phyloP scores from a whole-genome alignment of 2,113 vertebrate species.

The Mesoclemmys tuberculata region DNA sequence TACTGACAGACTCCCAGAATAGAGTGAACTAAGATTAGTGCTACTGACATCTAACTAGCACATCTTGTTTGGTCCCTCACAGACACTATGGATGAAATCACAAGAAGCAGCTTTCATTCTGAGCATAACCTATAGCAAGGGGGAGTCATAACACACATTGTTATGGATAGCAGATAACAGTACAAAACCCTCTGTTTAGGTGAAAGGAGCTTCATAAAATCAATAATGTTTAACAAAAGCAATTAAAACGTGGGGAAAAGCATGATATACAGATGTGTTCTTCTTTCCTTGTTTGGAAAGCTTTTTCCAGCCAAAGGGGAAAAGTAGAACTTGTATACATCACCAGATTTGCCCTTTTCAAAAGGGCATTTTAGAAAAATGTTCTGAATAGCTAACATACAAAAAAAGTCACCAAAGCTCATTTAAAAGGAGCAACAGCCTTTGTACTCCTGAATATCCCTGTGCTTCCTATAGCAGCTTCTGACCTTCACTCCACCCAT shows the following conservation, averaged over 20 bases:
- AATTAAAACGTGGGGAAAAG: background rate
- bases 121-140: background rate
- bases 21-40: background rate
- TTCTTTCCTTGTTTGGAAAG: background rate
- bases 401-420: background rate
- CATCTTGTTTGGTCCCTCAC: background rate
- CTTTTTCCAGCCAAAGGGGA: background rate
- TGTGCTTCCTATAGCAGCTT: background rate
- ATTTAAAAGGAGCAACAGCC: background rate
- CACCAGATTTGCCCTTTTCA: background rate
- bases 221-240: conserved; percentile 8
- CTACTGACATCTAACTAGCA: background rate
- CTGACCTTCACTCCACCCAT: background rate
- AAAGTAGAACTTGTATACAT: background rate
- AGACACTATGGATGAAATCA: fast-evolving
- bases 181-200: background rate
- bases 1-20: background rate
- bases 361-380: background rate
- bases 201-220: background rate
- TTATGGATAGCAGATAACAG: background rate
- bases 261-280: background rate
- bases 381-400: background rate
- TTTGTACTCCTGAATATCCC: background rate
- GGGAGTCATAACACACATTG: background rate
- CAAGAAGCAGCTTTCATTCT: fast-evolving